Percentiles rank a stretch among this genome's conserved stretches.
Conservation (phyloP, 2,888 invertebrate species). For the Junonia oenone region DNA sequence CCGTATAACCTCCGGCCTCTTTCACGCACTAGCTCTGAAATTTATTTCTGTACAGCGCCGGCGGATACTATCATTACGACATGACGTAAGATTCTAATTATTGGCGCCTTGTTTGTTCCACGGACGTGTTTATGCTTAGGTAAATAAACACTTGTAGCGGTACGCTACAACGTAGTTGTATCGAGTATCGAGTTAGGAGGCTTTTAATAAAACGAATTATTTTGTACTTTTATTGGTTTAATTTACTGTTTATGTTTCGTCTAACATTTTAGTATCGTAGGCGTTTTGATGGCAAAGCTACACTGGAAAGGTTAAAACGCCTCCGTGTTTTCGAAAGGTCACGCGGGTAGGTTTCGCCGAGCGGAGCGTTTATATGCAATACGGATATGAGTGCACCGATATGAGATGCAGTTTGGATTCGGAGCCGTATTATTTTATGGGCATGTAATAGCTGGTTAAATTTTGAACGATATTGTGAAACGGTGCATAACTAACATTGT, state of each 20-base stretch:
- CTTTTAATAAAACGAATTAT: background rate
- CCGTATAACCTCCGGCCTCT: slow-evolving; percentile 39
- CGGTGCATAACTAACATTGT: slow-evolving; percentile 11
- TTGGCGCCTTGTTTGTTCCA: slow-evolving; percentile 35
- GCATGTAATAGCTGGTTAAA: slow-evolving; percentile 4
- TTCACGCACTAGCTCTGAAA: slow-evolving; percentile 30
- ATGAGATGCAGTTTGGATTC: background rate
- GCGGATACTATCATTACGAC: slow-evolving; percentile 28
- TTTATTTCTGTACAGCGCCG: slow-evolving; percentile 30
- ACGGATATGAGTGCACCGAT: background rate
- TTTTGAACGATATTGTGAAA: slow-evolving; percentile 10
- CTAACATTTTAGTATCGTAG: background rate
- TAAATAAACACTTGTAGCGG: slow-evolving; percentile 72
- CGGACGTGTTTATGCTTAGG: slow-evolving; percentile 37
- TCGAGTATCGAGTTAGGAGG: background rate
- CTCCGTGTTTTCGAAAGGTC: slow-evolving; percentile 15
- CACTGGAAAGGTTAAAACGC: slow-evolving; percentile 1
- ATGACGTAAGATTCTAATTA: slow-evolving; percentile 38
- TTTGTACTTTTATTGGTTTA: background rate
- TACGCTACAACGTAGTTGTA: slow-evolving; percentile 35
- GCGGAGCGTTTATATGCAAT: background rate
- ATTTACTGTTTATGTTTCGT: background rate
- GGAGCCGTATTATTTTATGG: background rate
- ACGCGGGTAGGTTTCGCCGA: background rate
- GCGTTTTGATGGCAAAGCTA: background rate